Base-by-base conservation (phyloP, 2,888 invertebrate genomes). In the Julus scanicus region DNA sequence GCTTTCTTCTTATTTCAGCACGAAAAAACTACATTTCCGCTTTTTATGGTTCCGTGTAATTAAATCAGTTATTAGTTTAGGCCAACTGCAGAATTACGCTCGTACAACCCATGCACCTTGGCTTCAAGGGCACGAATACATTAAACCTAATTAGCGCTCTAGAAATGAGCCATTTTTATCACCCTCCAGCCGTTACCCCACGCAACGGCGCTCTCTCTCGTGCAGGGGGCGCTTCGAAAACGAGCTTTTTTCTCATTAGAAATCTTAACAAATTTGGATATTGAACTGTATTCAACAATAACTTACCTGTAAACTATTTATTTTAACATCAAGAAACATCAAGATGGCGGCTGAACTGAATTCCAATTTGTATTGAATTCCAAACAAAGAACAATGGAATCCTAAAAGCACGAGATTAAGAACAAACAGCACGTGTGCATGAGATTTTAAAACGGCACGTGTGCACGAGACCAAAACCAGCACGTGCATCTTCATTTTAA, bases 91-190 rank as follows among this genome's bases (percentile, higher is more conserved):
- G 86, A 86, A 86, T 86, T 86, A 85, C 44, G 86, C 57, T n/a
- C 20, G 84, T 84, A 84, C 44, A 48, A 37, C 29, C 71, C 39
- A 29, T 29, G 29, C 80, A 63, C 44, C 40, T 88, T 88, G 88
- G 40, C 71, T 88, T 57, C 88, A 84, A 88, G 83, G 88, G 88
- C 88, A 88, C 17, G 49, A 71, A 83, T 84, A 84, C 87, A 88
- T 88, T 88, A 88, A 88, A 88, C 84, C 88, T 88, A 88, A 88
- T 88, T 88, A 88, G 84, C 53, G 88, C 84, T 84, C 40, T 88
- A 88, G 84, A 88, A 88, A 40, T 83, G 87, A 88, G 88, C 29
- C 88, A 84, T 88, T 88, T 88, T 88, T 88, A 88, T 83, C 88
- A 88, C 84, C 83, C 88, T 48, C 44, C 9, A 88, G 53, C 48